Evolutionary conservation across 2,797 vertebrate species (phyloP).

Genomic region (Gymnothorax reevesii): DNA sequence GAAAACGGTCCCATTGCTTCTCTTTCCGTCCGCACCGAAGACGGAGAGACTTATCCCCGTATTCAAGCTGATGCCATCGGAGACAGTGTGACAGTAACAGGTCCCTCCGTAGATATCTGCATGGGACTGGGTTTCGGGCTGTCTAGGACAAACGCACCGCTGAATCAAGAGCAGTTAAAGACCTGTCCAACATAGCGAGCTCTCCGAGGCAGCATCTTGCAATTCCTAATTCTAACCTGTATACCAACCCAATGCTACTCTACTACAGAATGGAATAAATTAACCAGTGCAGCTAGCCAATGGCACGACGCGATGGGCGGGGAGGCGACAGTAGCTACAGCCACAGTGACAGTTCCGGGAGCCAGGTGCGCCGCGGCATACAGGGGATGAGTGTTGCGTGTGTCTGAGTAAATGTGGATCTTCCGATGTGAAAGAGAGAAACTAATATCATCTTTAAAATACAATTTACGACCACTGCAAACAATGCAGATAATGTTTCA

Average conservation of each 20-base stretch:
- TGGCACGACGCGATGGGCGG: conserved; percentile 50
- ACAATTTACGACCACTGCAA: not conserved
- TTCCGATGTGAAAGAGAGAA: not conserved
- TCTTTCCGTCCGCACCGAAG: conserved; percentile 47
- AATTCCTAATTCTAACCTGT: conserved; percentile 51
- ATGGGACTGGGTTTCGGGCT: conserved; percentile 30
- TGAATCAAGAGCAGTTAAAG: conserved; percentile 18
- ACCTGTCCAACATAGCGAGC: conserved; percentile 22
- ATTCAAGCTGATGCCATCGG: conserved; percentile 40
- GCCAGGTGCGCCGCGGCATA: conserved; percentile 3
- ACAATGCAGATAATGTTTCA: not conserved
- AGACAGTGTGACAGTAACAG: conserved; percentile 39
- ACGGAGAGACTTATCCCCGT: conserved; percentile 37
- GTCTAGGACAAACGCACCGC: conserved; percentile 36
- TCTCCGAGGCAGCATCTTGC: conserved; percentile 42
- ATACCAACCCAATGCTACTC: conserved; percentile 38
- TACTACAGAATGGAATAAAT: conserved; percentile 35
- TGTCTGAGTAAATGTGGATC: not conserved
- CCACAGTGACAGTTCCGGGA: conserved; percentile 19
- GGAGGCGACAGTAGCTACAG: conserved; percentile 42
- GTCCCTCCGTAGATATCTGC: conserved; percentile 46
- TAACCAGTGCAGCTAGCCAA: conserved; percentile 52
- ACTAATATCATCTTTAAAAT: not conserved
- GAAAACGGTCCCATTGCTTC: conserved; percentile 61
- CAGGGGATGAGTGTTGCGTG: too few relatives aligned